Base-by-base conservation (phyloP, 2,113 vertebrate genomes). In the Muscicapa adusta region DNA sequence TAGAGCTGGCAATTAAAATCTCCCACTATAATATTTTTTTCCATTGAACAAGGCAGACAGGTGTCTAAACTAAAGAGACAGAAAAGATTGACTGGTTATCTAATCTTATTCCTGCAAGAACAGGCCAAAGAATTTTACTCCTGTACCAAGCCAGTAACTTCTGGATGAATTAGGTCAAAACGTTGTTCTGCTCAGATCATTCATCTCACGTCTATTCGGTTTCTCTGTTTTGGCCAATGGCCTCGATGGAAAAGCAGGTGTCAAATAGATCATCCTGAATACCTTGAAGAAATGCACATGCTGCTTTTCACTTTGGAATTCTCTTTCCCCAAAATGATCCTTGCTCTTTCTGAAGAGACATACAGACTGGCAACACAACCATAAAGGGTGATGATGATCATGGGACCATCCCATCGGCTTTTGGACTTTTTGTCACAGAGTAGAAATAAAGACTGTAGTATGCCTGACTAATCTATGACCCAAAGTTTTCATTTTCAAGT, bases 101-200 rank as follows among this genome's bases (percentile, higher is more conserved):
- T 74, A 83, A 95, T 88, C 36, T 85, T 70, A 94, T 26, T 89
- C 26, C 51, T 85, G 34, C 47, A 89, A 76, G 66, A 75, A 89
- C 8, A 85, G 70, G 70, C 86, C 84, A 85, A 89, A 95, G 75
- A 91, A 96, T 93, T 83, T 85, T 77, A 81, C 23, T 90, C 26
- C n/a, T 74, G 14, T 70, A 91, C 36, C 71, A 77, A 88, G 85
- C 67, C 91, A 91, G 20, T 76, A 94, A 88, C 13, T 79, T 67
- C 75, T 88, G 72, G n/a, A 43, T 88, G 36, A 93, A 93, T 80
- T 74, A 88, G 45, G 72, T 90, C 85, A 91, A 93, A 94, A 25
- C 4, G 11, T 14, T 93, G 54, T 40, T 85, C 91, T 93, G 85
- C 38, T 96, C 75, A 83, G 80, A 71, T 71, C 24, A 78, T 85